phyloP scores from a whole-genome alignment of 2,113 vertebrate genomes.

The Podarcis muralis region DNA sequence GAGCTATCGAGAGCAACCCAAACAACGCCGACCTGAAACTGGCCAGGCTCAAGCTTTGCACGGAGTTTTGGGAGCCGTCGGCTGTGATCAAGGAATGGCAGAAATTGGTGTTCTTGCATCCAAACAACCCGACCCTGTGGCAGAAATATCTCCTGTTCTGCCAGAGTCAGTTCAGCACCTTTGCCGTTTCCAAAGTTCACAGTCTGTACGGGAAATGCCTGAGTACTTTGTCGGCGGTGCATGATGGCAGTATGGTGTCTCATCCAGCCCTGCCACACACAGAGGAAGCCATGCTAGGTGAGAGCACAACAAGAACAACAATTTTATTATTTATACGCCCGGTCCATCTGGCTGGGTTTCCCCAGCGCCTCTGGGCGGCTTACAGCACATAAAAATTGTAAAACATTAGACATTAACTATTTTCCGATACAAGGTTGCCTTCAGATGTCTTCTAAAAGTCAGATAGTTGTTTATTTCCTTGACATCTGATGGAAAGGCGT shows the following conservation, averaged over 20 bases:
- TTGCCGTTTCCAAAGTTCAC: slow-evolving; percentile 87
- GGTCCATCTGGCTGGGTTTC: too few species aligned
- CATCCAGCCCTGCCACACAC: slow-evolving; percentile 87
- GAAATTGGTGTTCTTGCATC: slow-evolving; percentile 93
- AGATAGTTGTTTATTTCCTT: too few species aligned
- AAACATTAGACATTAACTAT: too few species aligned
- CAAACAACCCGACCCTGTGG: slow-evolving; percentile 91
- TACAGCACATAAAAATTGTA: too few species aligned
- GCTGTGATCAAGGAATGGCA: slow-evolving; percentile 92
- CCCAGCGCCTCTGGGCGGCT: too few species aligned
- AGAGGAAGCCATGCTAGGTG: slow-evolving; percentile 91
- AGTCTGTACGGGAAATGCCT: slow-evolving; percentile 90
- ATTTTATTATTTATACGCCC: too few species aligned
- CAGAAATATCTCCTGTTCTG: slow-evolving; percentile 89
- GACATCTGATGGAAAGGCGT: too few species aligned
- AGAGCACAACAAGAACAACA: slow-evolving; percentile 21
- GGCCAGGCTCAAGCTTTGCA: slow-evolving; percentile 84
- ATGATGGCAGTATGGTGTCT: slow-evolving; percentile 91
- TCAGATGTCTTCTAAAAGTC: too few species aligned
- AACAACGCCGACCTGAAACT: slow-evolving; percentile 87
- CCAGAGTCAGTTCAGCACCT: slow-evolving; percentile 95
- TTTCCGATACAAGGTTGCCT: too few species aligned
- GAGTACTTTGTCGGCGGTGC: slow-evolving; percentile 87
- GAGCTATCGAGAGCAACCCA: slow-evolving; percentile 88
- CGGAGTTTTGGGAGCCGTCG: slow-evolving; percentile 90